Base-by-base conservation (phyloP, 2,113 vertebrate species). In the Vulpes ferrilata region DNA sequence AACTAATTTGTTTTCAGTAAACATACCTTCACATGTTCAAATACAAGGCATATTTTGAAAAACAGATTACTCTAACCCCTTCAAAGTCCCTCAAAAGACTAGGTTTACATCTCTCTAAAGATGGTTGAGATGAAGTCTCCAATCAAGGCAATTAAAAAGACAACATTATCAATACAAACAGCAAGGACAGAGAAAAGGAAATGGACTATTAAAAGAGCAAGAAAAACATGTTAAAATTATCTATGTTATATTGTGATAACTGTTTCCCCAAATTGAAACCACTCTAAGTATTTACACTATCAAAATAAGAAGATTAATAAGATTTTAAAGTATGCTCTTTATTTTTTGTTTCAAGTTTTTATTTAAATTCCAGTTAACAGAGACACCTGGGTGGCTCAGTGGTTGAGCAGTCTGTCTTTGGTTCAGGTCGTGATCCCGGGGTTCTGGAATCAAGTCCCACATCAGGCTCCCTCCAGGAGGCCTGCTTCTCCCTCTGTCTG, bases 131-230 rank as follows among this genome's bases (percentile, higher is more conserved):
- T 78, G 57, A 94, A 78, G 38, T 60, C 74, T 95, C 84, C 73
- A 96, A 76, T 76, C 30, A 85, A 94, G 22, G 80, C 71, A 82
- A 88, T 84, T 82, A 84, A 86, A 92, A 87, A 95, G 10, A 87
- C 87, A 73, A 59, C 51, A 64, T 22, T 73, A 73, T 32, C 38
- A 43, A 83, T 35, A 81, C 19, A 57, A 60, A 89, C 13, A 86
- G 35, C 9, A 82, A 78, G 55, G 60, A 55, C 35, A 95, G 60
- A 71, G n/a, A 38, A 82, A 96, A 95, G 59, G n/a, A 85, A 94
- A 55, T 1, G 11, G 25, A 62, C 23, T 22, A 87, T 32, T 67
- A 38, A 62, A 84, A 73, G 86, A 81, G 25, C 38, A 23, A 62
- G 19, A 81, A 87, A 87, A 48, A 88, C 2, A 81, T 11, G 11